Evolutionary conservation across 2,888 invertebrate genomes (phyloP), one percentile per base, ranked within the genome.

Genomic region (Drosophila neonasuta): DNA sequence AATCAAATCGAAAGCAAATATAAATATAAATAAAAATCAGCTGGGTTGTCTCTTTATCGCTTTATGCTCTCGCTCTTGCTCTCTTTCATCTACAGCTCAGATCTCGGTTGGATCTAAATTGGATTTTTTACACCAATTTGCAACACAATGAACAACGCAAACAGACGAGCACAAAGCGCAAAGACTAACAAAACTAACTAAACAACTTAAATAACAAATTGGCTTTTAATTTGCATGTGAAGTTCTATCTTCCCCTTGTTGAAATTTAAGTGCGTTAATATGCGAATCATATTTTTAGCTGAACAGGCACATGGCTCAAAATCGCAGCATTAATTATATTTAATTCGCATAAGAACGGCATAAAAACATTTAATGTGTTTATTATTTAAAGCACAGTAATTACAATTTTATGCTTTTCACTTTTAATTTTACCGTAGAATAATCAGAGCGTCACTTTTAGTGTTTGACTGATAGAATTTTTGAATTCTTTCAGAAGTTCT

Each of bases 21-120:
- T 39, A 63, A 66, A 70, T 79, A 70, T 64, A 78, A 72, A 75
- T 76, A 77, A 57, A 76, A 75, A 79, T 74, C 83, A 82, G 83
- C 79, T 79, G 77, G 45, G 11, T 17, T 41, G 11, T 24, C 39
- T 30, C 39, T 41, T 6, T 4, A 7, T 17, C 52, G 39, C 42
- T 34, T 13, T 57, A n/a, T 20, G 24, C 2, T 42, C 41, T 55
- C 9, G 2, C 6, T 17, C 55, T 46, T 20, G 20, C 42, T 34
- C 17, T 59, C 52, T 34, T 32, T 49, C 59, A 20, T 49, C 48
- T 13, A n/a, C 8, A 13, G 32, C n/a, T 11, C 2, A n/a, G 34
- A 45, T 3, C n/a, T 20, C 20, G 9, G 5, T 8, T 29, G 30
- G n/a, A 6, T n/a, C 44, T 46, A 13, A 75, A 56, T 61, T 48